A percentile compares a stretch with the other conserved stretches of the same genome.
phyloP scores from a whole-genome alignment of 2,113 vertebrate genomes.

The Phylloscopus whistleri region DNA sequence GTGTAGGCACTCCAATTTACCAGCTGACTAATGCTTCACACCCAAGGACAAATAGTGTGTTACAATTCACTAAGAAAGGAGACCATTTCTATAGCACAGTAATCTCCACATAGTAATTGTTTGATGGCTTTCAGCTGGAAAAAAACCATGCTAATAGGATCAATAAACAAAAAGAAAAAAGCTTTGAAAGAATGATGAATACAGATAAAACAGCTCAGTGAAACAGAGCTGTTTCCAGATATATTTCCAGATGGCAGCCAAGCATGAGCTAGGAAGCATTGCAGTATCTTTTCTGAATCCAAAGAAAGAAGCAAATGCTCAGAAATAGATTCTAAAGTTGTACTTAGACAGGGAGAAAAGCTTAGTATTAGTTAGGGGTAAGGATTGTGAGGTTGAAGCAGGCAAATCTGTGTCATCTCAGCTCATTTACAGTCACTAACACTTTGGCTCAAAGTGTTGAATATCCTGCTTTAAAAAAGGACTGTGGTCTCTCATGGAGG shows the following conservation, averaged over 20 bases:
- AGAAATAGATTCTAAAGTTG: background rate
- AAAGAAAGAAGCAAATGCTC: background rate
- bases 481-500: background rate
- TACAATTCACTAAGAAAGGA: background rate
- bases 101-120: background rate
- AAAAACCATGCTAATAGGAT: slow-evolving; percentile 27
- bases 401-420: background rate
- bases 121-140: slow-evolving; percentile 8
- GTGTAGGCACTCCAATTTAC: background rate
- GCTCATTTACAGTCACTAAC: background rate
- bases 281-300: background rate
- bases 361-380: background rate
- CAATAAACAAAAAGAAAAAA: background rate
- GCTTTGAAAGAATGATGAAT: background rate
- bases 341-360: background rate
- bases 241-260: background rate
- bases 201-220: background rate
- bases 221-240: background rate
- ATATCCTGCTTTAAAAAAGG: background rate
- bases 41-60: background rate
- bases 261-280: background rate
- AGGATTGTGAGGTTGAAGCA: background rate
- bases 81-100: background rate
- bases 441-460: background rate
- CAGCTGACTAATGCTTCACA: background rate